A percentile compares a stretch with the other conserved stretches of the same genome.
Evolutionary conservation across 2,113 vertebrate species (phyloP).

Genomic region (Zonotrichia leucophrys): DNA sequence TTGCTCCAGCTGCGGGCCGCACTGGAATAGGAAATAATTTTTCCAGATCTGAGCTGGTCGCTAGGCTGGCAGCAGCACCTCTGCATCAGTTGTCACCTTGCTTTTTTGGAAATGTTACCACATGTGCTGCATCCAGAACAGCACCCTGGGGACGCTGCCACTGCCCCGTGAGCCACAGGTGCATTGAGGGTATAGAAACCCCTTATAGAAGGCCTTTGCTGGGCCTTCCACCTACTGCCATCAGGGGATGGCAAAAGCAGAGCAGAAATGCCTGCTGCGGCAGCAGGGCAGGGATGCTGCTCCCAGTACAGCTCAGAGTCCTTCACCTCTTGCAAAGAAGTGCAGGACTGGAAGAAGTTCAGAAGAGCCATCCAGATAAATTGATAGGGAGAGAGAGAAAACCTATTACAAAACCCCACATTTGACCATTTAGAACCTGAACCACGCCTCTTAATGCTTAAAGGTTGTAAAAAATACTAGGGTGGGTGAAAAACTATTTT

Average conservation of each 20-base stretch:
- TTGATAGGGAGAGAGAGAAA: not conserved
- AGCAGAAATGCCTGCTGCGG: not conserved
- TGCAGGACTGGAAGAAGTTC: not conserved
- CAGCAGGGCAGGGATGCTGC: not conserved
- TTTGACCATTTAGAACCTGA: not conserved
- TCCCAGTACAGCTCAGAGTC: not conserved
- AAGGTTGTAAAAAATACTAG: not conserved
- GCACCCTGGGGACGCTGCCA: not conserved
- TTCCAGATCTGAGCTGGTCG: not conserved
- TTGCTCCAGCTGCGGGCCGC: rapidly evolving
- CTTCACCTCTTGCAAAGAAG: not conserved
- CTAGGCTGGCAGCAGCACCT: not conserved
- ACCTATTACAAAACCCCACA: not conserved
- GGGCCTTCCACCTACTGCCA: not conserved
- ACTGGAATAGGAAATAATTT: not conserved
- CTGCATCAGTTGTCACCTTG: not conserved
- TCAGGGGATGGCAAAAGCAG: not conserved
- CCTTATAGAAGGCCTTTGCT: not conserved
- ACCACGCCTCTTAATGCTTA: not conserved
- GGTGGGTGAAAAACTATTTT: not conserved
- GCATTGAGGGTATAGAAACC: not conserved
- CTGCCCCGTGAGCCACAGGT: not conserved
- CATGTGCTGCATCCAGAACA: not conserved
- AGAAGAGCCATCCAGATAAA: not conserved
- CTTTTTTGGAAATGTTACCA: not conserved